These are phyloP conservation scores for Ricordea florida DNA, from an alignment of 92 coral and sea anemone species.

Conservation along the genomic window DNA sequence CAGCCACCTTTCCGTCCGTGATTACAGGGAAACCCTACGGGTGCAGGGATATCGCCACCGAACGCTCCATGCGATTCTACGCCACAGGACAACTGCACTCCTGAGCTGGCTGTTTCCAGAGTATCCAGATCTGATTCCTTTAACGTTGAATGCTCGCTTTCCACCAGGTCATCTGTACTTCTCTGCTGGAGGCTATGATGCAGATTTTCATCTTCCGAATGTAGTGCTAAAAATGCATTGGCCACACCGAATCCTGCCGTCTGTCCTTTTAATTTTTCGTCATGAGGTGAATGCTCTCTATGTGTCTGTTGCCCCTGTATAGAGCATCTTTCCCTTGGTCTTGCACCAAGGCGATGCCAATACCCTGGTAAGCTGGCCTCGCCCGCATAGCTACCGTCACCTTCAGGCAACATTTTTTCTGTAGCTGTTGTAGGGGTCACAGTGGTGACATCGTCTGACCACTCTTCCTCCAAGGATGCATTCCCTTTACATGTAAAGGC, in stretches of 20 bases:
- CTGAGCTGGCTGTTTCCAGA: too few species aligned
- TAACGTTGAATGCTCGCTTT: neutral
- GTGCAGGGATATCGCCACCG: too few species aligned
- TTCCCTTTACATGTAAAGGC: too few species aligned
- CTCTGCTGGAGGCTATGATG: neutral
- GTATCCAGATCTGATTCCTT: neutral
- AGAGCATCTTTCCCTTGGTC: neutral
- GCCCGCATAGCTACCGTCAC: too few species aligned
- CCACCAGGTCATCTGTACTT: neutral
- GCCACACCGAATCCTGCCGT: neutral
- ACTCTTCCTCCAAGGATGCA: too few species aligned
- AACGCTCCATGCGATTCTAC: too few species aligned
- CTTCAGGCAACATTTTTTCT: too few species aligned
- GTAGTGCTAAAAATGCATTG: neutral
- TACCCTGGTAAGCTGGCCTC: neutral
- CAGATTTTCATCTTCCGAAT: neutral
- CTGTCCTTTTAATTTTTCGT: neutral
- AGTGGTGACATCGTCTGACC: too few species aligned
- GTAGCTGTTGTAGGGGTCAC: too few species aligned
- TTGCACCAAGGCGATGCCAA: slow-evolving; percentile 6
- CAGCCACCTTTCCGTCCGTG: too few species aligned
- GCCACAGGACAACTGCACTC: too few species aligned
- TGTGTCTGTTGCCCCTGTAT: neutral
- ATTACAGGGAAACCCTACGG: too few species aligned
- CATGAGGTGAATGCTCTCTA: neutral